A percentile compares a stretch with the other conserved stretches of the same genome.
phyloP scores from a whole-genome alignment of 2,888 invertebrate genomes.

The Brachycybe producta region DNA sequence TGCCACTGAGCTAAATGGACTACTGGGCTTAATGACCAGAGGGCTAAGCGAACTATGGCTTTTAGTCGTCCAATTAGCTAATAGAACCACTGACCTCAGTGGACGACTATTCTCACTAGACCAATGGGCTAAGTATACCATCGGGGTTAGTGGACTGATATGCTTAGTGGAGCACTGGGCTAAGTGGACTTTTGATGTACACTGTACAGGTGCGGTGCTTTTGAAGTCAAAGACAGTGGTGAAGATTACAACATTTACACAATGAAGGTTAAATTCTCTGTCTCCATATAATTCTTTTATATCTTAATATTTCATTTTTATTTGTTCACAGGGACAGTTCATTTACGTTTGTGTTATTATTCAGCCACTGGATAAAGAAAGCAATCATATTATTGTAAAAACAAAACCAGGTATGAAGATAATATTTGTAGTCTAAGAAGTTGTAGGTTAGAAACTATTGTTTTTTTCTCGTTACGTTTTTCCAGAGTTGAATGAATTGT shows the following conservation, averaged over 20 bases:
- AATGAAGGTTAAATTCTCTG: slow-evolving; percentile 52
- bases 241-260: slow-evolving; percentile 80
- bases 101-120: no score
- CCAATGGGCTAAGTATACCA: no score
- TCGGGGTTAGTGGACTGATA: no score
- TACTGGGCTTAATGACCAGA: no score
- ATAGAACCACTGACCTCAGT: no score
- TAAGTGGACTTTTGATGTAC: no score
- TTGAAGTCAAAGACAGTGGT: slow-evolving; percentile 95
- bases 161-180: no score
- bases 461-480: slow-evolving; percentile 12
- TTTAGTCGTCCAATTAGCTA: no score
- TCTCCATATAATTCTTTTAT: not conserved
- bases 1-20: no score
- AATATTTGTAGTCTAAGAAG: slow-evolving; percentile 6
- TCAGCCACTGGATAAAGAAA: slow-evolving; percentile 72
- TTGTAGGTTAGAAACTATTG: slow-evolving; percentile 7
- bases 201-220: slow-evolving; percentile 89
- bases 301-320: not conserved
- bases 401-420: slow-evolving; percentile 52
- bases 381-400: slow-evolving; percentile 70
- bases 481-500: slow-evolving; percentile 39
- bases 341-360: slow-evolving; percentile 86
- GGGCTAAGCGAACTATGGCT: no score
- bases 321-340: slow-evolving; percentile 65